Evolutionary conservation across 2,888 invertebrate species (phyloP).

Genomic region (Orthosia cruda): DNA sequence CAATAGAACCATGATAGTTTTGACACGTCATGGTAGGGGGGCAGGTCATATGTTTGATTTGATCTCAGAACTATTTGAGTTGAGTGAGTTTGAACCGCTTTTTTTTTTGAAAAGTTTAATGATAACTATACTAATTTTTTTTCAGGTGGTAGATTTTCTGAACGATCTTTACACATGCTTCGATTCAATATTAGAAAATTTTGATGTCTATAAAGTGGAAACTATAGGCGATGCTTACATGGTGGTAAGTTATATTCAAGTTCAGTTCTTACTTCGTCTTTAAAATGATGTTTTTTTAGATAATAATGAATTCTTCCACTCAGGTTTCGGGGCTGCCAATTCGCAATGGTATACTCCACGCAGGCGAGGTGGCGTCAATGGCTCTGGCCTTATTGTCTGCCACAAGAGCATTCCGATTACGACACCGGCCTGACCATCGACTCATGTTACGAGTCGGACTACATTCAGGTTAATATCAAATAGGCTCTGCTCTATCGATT

Average conservation of each 20-base stretch:
- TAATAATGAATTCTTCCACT: neutral
- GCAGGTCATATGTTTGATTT: neutral
- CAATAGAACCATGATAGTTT: too few relatives aligned
- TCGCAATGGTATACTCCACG: conserved; percentile 97
- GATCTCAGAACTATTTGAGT: neutral
- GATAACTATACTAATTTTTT: conserved; percentile 35
- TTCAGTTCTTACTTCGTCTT: neutral
- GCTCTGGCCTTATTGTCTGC: conserved; percentile 96
- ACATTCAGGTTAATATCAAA: conserved; percentile 93
- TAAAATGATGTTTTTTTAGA: neutral
- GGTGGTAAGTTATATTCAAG: conserved; percentile 93
- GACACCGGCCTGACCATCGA: conserved; percentile 96
- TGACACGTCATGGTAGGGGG: too few relatives aligned
- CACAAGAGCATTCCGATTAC: conserved; percentile 96
- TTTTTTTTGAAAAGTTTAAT: neutral
- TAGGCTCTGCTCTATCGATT: too few relatives aligned
- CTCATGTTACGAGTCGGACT: conserved; percentile 97
- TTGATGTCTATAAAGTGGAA: conserved; percentile 98
- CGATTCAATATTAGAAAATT: conserved; percentile 98
- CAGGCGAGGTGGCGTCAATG: conserved; percentile 98
- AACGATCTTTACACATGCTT: conserved; percentile 99
- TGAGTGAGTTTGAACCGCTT: neutral
- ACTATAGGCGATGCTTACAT: conserved; percentile 98
- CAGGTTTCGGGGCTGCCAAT: conserved; percentile 97
- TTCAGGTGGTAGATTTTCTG: conserved; percentile 97